Evolutionary conservation across 2,888 invertebrate genomes (phyloP), one percentile per base, ranked within the genome.

Genomic region (Mallateleia sp.): DNA sequence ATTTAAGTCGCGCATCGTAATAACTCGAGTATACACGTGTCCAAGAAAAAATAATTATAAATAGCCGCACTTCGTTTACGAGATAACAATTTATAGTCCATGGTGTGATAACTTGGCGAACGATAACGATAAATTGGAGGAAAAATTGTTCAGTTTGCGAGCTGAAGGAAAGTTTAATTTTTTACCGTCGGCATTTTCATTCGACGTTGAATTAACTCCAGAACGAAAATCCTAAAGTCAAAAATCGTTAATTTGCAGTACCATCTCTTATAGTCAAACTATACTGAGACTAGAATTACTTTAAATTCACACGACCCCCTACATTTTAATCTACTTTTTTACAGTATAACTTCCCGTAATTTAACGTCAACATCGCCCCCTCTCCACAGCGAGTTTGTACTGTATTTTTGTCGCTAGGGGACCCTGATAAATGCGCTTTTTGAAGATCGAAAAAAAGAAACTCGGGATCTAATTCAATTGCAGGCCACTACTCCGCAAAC

Each of bases 401-500:
- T 38, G 38, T 38, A 38, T 38, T 38, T 38, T 38, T 38, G 14
- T 38, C 67, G 74, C 74, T 71, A n/a, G 85, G 72, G 69, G 78
- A 78, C 69, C 69, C 71, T 87, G 78, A 88, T 69, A 86, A 83
- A 86, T 79, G 79, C 77, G 77, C 77, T 83, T 71, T 80, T 75
- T 24, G 34, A 18, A 62, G 60, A 74, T 58, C 52, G 32, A 79
- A 85, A 80, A 82, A 72, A 87, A 86, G 79, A 78, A 50, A 77
- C 86, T 25, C 69, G 80, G 89, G 89, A 90, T 90, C 92, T 94
- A 95, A 95, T 95, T 95, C 94, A 93, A 95, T 95, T 94, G 94
- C 92, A 94, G 88, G 92, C 93, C 92, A 92, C 93, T 93, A 94
- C 93, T 95, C 94, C 94, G 93, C 95, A 95, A 95, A 95, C 95